Evolutionary conservation across 2,113 vertebrate genomes (phyloP).

Genomic region (Leptocoma aspasia): DNA sequence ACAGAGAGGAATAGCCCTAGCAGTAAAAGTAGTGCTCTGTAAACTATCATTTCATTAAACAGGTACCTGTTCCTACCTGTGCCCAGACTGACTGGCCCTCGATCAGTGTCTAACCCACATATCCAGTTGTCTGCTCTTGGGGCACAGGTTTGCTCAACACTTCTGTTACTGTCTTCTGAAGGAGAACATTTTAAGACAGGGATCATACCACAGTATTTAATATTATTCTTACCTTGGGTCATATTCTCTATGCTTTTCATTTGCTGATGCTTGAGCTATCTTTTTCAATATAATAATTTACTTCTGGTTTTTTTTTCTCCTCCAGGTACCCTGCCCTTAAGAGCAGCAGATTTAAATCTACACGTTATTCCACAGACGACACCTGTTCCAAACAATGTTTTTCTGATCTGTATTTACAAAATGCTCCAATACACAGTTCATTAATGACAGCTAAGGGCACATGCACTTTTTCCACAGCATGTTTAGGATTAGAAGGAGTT

Average conservation of each 20-base stretch:
- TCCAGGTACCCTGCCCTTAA: conserved; percentile 2
- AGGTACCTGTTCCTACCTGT: neutral
- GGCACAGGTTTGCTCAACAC: neutral
- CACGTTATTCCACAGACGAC: neutral
- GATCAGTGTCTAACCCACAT: neutral
- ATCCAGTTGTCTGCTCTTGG: neutral
- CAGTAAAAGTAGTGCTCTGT: neutral
- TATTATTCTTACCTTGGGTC: neutral
- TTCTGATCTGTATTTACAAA: neutral
- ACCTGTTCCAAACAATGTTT: neutral
- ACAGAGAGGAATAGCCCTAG: neutral
- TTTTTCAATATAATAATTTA: neutral
- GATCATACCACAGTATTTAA: neutral
- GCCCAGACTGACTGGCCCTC: neutral
- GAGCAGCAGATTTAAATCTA: neutral
- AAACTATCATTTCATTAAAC: neutral
- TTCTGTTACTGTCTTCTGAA: neutral
- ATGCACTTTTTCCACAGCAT: neutral
- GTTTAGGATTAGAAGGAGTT: neutral
- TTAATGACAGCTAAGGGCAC: neutral
- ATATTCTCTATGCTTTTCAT: neutral
- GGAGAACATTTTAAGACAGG: neutral
- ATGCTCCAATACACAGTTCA: neutral
- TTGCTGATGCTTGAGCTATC: neutral
- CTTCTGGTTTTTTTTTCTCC: neutral